A percentile compares a stretch with the other conserved stretches of the same genome.
Evolutionary conservation across 2,797 vertebrate species (phyloP).

Genomic region (Pantherophis vulpinus): DNA sequence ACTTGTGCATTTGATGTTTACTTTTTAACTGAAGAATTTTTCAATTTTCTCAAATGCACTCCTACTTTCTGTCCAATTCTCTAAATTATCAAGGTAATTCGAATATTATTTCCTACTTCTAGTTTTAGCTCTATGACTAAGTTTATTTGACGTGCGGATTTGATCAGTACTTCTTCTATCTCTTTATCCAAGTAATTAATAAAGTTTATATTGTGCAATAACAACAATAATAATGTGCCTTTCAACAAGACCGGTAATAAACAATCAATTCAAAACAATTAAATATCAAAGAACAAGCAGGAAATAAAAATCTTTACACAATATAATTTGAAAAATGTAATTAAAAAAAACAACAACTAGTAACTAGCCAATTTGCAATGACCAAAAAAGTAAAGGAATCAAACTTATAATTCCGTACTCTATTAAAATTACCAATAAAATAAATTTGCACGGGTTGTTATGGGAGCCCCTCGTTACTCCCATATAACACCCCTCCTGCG

Average conservation of each 20-base stretch:
- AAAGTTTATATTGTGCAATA: background rate
- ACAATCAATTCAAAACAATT: background rate
- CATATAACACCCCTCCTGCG: too few relatives aligned
- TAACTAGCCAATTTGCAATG: background rate
- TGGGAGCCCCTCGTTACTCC: too few relatives aligned
- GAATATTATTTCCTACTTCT: background rate
- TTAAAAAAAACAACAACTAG: background rate
- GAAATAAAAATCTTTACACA: background rate
- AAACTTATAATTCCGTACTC: background rate
- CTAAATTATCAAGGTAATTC: background rate
- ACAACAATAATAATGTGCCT: background rate
- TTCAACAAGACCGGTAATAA: background rate
- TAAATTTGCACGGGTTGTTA: too few relatives aligned
- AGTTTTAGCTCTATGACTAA: background rate
- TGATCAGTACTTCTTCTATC: background rate
- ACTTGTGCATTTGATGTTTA: background rate
- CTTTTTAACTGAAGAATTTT: background rate
- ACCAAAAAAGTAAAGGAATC: background rate
- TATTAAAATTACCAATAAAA: background rate
- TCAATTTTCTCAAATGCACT: background rate
- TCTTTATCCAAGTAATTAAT: background rate
- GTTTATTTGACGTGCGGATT: background rate
- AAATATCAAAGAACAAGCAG: background rate
- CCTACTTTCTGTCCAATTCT: background rate
- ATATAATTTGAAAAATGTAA: background rate